phyloP scores from a whole-genome alignment of 2,113 vertebrate genomes.

The Nicator chloris region DNA sequence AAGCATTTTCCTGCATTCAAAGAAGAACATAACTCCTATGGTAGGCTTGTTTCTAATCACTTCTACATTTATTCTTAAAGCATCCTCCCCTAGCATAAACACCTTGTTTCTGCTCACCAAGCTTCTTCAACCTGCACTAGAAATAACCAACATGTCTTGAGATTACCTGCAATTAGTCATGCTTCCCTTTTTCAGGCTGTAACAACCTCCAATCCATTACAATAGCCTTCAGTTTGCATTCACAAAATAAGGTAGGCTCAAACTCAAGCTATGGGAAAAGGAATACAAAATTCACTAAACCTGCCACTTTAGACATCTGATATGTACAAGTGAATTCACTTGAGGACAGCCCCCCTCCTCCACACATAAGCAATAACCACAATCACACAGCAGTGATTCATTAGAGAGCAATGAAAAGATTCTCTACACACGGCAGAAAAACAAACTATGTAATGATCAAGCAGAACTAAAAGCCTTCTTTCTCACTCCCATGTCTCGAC shows the following conservation, averaged over 20 bases:
- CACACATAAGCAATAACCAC: not conserved
- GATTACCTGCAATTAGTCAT: not conserved
- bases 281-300: not conserved
- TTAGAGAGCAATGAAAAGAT: not conserved
- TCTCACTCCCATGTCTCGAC: not conserved
- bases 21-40: not conserved
- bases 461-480: not conserved
- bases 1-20: not conserved
- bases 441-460: not conserved
- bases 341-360: not conserved
- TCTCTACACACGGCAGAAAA: not conserved
- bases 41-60: not conserved
- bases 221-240: not conserved
- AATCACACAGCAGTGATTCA: conserved; percentile 17
- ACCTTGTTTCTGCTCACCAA: not conserved
- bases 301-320: not conserved
- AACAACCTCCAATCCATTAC: not conserved
- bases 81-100: not conserved
- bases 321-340: not conserved
- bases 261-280: not conserved
- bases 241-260: not conserved
- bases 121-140: not conserved
- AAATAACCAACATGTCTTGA: not conserved
- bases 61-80: not conserved
- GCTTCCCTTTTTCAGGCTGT: not conserved